Conservation (phyloP, 1,140 invertebrate genomes). For the Saccostrea echinata region DNA sequence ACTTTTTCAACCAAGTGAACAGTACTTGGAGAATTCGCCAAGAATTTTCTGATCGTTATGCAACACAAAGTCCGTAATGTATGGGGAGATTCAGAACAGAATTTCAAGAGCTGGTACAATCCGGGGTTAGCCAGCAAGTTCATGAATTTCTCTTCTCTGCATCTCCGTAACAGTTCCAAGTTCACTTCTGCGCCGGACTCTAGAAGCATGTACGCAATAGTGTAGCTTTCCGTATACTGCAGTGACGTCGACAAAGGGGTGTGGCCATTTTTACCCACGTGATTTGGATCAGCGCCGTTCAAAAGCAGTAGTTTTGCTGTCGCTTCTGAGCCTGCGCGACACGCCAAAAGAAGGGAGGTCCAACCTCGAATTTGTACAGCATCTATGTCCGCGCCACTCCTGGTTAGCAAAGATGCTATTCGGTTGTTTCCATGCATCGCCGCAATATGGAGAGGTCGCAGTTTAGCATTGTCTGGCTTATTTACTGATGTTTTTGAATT, state of each 20-base stretch:
- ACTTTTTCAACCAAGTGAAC: slow-evolving; percentile 69
- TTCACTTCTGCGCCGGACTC: slow-evolving; percentile 66
- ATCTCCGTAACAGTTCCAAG: slow-evolving; percentile 61
- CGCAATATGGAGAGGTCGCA: slow-evolving; percentile 72
- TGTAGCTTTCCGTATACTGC: slow-evolving; percentile 60
- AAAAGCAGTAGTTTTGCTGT: slow-evolving; percentile 66
- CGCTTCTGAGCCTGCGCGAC: slow-evolving; percentile 62
- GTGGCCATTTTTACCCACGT: slow-evolving; percentile 68
- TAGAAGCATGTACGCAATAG: slow-evolving; percentile 66
- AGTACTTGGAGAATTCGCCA: slow-evolving; percentile 57
- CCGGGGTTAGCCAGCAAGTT: slow-evolving; percentile 62
- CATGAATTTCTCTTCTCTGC: slow-evolving; percentile 66
- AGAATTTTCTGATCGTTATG: slow-evolving; percentile 63
- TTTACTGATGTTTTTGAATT: slow-evolving; percentile 65
- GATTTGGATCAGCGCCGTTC: slow-evolving; percentile 74
- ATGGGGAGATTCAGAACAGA: slow-evolving; percentile 60
- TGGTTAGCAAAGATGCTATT: slow-evolving; percentile 67
- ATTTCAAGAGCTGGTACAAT: slow-evolving; percentile 60
- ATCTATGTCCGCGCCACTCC: slow-evolving; percentile 68
- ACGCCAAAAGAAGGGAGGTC: slow-evolving; percentile 70
- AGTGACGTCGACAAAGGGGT: slow-evolving; percentile 69
- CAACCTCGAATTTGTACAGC: slow-evolving; percentile 68
- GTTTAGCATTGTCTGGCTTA: slow-evolving; percentile 61
- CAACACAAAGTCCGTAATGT: slow-evolving; percentile 65
- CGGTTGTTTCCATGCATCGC: slow-evolving; percentile 68